Conservation (phyloP, 2,113 vertebrate species). For the Clinocottus analis region DNA sequence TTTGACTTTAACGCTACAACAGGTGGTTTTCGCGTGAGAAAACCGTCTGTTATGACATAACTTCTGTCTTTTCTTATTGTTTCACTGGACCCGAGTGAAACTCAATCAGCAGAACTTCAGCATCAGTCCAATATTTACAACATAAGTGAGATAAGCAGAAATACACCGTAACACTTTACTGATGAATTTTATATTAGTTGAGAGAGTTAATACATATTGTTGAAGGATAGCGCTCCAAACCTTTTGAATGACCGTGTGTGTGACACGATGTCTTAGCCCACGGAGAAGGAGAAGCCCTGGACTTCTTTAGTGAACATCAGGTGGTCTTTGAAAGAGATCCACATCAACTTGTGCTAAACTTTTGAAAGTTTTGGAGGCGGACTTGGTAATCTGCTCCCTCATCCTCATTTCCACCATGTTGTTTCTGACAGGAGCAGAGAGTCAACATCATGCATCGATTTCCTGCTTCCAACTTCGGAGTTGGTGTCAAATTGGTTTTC, state of each 20-base stretch:
- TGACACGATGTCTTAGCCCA: not conserved
- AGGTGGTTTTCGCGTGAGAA: too few relatives aligned
- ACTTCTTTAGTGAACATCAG: not conserved
- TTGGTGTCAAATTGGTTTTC: not conserved
- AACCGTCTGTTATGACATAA: too few relatives aligned
- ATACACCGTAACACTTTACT: too few relatives aligned
- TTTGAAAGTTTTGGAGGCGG: too few relatives aligned
- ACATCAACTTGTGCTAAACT: too few relatives aligned
- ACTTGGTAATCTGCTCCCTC: too few relatives aligned
- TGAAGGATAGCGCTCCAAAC: not conserved
- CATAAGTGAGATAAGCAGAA: not conserved
- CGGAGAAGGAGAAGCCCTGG: not conserved
- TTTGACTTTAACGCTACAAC: not conserved
- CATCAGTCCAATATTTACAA: not conserved
- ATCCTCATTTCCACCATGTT: too few relatives aligned
- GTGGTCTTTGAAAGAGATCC: not conserved
- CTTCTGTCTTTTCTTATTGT: not conserved
- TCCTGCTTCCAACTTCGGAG: not conserved
- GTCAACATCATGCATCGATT: not conserved
- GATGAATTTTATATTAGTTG: not conserved
- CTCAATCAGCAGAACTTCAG: not conserved
- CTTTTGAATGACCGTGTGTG: too few relatives aligned
- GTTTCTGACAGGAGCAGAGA: not conserved
- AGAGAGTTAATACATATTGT: not conserved
- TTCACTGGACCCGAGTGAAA: not conserved